A percentile compares a stretch with the other conserved stretches of the same genome.
Conservation (phyloP, 2,113 vertebrate species). For the Bubo scandiacus region DNA sequence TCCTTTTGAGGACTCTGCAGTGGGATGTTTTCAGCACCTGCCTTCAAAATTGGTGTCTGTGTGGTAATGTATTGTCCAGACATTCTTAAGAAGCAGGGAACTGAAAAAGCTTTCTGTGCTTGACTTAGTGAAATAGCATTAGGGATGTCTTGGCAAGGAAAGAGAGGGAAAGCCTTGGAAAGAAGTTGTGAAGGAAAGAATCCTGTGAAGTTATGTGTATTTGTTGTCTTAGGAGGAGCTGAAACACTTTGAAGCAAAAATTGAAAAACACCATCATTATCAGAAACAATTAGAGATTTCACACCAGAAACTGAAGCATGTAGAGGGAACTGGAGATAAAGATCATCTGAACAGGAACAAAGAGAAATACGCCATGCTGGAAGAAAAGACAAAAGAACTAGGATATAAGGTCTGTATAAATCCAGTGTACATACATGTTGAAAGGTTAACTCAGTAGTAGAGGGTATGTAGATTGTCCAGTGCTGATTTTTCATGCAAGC, state of each 20-base stretch:
- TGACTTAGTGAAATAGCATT: background rate
- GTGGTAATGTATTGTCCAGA: background rate
- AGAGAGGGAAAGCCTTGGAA: background rate
- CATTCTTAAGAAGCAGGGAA: background rate
- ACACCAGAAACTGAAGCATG: constrained; percentile 91
- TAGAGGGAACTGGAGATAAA: constrained; percentile 83
- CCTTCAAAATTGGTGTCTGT: background rate
- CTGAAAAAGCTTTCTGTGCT: background rate
- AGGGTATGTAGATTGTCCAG: background rate
- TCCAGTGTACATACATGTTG: background rate
- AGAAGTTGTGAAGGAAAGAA: background rate
- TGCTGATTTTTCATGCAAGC: background rate
- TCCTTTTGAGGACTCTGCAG: background rate
- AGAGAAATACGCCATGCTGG: constrained; percentile 85
- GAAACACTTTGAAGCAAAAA: constrained; percentile 92
- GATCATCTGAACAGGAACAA: constrained; percentile 87
- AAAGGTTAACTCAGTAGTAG: background rate
- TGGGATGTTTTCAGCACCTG: background rate
- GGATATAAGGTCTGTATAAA: constrained; percentile 87
- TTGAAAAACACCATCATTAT: constrained; percentile 96
- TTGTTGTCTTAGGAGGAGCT: constrained; percentile 85
- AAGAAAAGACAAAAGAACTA: constrained; percentile 91
- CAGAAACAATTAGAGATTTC: constrained; percentile 94
- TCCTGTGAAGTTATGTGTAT: background rate
- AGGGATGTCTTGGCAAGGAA: background rate